Base-by-base conservation (phyloP, 2,113 vertebrate species). In the Nyctereutes procyonoides region DNA sequence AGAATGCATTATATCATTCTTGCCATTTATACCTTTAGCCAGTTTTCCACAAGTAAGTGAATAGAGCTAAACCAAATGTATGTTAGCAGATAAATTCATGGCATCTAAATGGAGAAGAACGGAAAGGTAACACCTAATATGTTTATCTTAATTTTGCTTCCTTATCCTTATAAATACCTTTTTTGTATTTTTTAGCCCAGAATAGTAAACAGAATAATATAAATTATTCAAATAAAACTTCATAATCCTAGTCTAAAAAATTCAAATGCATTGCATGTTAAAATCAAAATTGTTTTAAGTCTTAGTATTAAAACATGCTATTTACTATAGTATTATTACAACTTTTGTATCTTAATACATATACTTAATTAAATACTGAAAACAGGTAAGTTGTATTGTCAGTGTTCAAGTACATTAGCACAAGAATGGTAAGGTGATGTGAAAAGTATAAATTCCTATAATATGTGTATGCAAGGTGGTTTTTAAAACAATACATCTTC, bases 191-290 rank as follows among this genome's bases (percentile, higher is more conserved):
- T 90, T 74, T 71, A 76, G 11, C 1, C 16, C 48, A 2, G 17
- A 4, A 51, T 80, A 51, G 11, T 76, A 89, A 82, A 35, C 81
- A 93, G 81, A 19, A 60, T 90, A 80, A 96, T 73, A 80, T n/a
- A 65, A 92, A 94, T 88, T 43, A 28, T 24, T 69, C 80, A 88
- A 76, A 43, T 62, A 83, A 76, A 93, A 84, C 32, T 90, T 92
- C n/a, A 83, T 28, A 90, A 62, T 53, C 5, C 14, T 65, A 17
- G 4, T 51, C 43, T 88, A 14, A 60, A 89, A 96, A 35, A 73
- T 63, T 16, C 2, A 77, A 93, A 62, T 79, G 4, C 0, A 60
- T 74, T 96, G 86, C n/a, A 48, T 85, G 43, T 65, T 92, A 77
- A 73, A 84, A 91, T 88, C 53, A 24, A 67, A 97, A 92, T 80